Conservation (phyloP, 2,113 vertebrate genomes). For the Fulica atra region DNA sequence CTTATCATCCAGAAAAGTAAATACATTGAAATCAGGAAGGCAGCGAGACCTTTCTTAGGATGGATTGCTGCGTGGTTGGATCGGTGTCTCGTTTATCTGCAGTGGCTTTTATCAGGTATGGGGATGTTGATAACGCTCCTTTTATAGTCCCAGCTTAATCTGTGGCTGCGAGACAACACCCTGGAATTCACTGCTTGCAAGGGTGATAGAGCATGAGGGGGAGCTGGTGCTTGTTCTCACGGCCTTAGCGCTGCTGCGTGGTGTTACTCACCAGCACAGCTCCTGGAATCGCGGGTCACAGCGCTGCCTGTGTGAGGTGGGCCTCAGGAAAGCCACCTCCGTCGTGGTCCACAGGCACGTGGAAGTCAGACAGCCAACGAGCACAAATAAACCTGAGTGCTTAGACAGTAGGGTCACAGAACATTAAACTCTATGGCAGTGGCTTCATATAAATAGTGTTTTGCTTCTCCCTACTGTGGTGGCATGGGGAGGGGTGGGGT, state of each 20-base stretch:
- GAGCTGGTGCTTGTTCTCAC: not conserved
- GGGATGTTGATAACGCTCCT: not conserved
- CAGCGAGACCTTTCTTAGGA: not conserved
- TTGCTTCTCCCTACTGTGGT: not conserved
- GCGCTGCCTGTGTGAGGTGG: not conserved
- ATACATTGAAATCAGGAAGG: not conserved
- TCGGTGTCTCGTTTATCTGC: not conserved
- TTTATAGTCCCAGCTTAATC: not conserved
- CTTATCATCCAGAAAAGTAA: not conserved
- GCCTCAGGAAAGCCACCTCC: not conserved
- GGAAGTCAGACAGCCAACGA: not conserved
- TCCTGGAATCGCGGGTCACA: not conserved
- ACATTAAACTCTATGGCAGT: not conserved
- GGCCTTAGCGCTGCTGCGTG: not conserved
- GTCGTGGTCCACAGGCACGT: rapidly evolving
- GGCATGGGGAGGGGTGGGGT: not conserved
- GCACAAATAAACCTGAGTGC: not conserved
- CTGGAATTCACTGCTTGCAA: not conserved
- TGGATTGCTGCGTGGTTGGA: not conserved
- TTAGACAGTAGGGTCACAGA: not conserved
- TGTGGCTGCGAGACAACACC: not conserved
- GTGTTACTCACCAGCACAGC: not conserved
- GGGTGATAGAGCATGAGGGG: not conserved
- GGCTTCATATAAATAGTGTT: not conserved
- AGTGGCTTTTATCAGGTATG: not conserved